phyloP scores from a whole-genome alignment of 1,140 invertebrate genomes.

The Oedothorax gibbosus region DNA sequence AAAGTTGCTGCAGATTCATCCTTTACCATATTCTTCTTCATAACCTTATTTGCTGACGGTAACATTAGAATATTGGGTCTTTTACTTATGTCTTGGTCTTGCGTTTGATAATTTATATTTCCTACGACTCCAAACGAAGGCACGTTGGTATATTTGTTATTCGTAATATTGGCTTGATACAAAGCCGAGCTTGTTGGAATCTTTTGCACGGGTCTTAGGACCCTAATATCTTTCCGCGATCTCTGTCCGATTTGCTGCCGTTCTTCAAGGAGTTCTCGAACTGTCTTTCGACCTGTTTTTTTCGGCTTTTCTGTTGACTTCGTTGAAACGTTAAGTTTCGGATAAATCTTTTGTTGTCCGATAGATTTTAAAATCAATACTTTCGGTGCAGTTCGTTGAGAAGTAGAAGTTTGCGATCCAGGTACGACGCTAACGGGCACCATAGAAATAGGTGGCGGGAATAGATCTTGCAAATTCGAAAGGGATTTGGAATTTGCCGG shows the following conservation, averaged over 20 bases:
- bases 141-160: not conserved
- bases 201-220: not conserved
- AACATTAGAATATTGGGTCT: conserved; percentile 20
- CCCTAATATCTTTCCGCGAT: not conserved
- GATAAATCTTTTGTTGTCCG: not conserved
- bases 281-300: conserved; percentile 31
- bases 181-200: not conserved
- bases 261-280: conserved; percentile 28
- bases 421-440: conserved; percentile 7
- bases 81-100: not conserved
- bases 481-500: not conserved
- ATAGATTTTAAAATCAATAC: conserved; percentile 19
- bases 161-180: not conserved
- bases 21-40: not conserved
- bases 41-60: not conserved
- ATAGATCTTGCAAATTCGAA: not conserved
- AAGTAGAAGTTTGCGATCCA: not conserved
- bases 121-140: not conserved
- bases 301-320: not conserved
- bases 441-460: conserved; percentile 20
- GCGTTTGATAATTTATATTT: not conserved
- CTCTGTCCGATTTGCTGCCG: not conserved
- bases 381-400: not conserved
- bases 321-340: not conserved
- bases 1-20: not conserved